Evolutionary conservation across 2,888 invertebrate genomes (phyloP), one percentile per base, ranked within the genome.

Genomic region (Mechanitis mazaeus): DNA sequence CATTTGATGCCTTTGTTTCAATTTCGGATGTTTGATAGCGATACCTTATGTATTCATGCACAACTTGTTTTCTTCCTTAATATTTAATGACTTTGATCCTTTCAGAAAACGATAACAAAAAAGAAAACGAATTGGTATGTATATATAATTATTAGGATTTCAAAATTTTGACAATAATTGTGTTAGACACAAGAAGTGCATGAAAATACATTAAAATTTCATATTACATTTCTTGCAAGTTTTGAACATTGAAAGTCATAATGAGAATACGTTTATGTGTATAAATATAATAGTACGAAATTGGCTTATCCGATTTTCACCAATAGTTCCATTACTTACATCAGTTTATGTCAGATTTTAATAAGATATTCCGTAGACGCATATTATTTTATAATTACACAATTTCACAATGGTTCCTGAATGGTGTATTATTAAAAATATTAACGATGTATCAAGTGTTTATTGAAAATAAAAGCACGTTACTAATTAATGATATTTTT

Each of bases 161-260:
- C 11, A 47, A 46, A 46, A 50, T 12, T 58, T 20, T n/a, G 5
- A 28, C n/a, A 11, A 31, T 28, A 31, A 6, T 50, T 58, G 31
- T 53, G 28, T 58, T 12, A 35, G n/a, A 35, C 47, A 38, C 33
- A 9, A 42, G 31, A 56, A 50, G 56, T 56, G 46, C 5, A 35
- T 31, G 46, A 54, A 57, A 54, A 38, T 59, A 63, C 11, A 46
- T 63, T 33, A 45, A 38, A 53, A 59, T 53, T 47, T 31, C 42
- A 42, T 47, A 58, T 55, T 58, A 47, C 46, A 63, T 53, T 59
- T 59, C 54, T 42, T 59, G 56, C 58, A n/a, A 58, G 55, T 31
- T 62, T 33, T 58, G 56, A 60, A 60, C 65, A 56, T 63, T 56
- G 46, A 55, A 65, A 63, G 54, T 65, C 55, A 54, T 65, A 57